Evolutionary conservation across 2,113 vertebrate genomes (phyloP).

Genomic region (Podarcis muralis): DNA sequence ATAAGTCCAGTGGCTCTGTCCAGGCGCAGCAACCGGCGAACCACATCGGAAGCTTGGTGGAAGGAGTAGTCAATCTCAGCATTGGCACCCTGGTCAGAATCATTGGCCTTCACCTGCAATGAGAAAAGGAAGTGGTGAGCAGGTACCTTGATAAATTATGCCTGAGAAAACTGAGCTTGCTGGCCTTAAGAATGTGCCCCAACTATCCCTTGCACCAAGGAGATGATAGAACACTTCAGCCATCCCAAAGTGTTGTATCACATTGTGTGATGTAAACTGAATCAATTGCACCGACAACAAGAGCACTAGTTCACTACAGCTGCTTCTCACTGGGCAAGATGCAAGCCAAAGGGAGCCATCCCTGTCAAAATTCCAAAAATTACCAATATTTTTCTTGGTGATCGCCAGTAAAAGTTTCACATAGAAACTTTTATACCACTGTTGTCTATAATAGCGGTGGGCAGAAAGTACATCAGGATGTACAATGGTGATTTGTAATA

Average conservation of each 20-base stretch:
- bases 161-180: neutral
- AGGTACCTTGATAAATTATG: neutral
- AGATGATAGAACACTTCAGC: neutral
- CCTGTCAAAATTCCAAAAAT: neutral
- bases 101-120: conserved; percentile 89
- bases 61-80: conserved; percentile 93
- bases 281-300: neutral
- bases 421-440: neutral
- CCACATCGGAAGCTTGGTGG: conserved; percentile 85
- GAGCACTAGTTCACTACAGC: neutral
- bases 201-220: neutral
- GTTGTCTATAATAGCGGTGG: too few relatives aligned
- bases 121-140: neutral
- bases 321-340: too few relatives aligned
- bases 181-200: neutral
- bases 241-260: neutral
- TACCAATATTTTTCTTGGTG: neutral
- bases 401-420: neutral
- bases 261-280: neutral
- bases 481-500: too few relatives aligned
- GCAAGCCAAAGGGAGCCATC: neutral
- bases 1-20: conserved; percentile 90
- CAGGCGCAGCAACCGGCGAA: conserved; percentile 89
- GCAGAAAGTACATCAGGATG: neutral
- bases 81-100: conserved; percentile 90